Base-by-base conservation (phyloP, 2,797 vertebrate genomes). In the Vireo griseus region DNA sequence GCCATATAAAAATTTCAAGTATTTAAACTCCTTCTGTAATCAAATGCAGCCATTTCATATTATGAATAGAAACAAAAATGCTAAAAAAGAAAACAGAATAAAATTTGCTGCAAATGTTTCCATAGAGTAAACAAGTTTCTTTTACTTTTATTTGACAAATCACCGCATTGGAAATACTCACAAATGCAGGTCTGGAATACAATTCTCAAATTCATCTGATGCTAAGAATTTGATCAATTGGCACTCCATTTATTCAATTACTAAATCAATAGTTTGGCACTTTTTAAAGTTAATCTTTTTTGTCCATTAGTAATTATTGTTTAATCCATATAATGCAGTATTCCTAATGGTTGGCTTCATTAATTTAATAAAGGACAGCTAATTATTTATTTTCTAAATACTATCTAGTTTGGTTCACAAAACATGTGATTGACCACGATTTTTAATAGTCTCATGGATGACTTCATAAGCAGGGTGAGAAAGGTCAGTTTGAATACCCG, bases 261-360 rank as follows among this genome's bases (percentile, higher is more conserved):
- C 33, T 89, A 13, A 44, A 87, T 74, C 54, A 80, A 45, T 86
- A 74, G 18, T 48, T 68, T 75, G 61, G 31, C 25, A 92, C 88
- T 87, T 83, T 77, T 2, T 33, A 58, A 85, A 89, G 57, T 63
- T 76, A 79, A 61, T 88, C 3, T 44, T 77, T 78, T 52, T 83
- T 72, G 57, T 55, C 62, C 66, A 39, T 58, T 72, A 68, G 15
- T 58, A 93, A 51, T 88, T 77, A 77, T 62, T 83, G 8, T 72
- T 96, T 83, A 66, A 90, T 86, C 69, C 29, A 45, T 86, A 69
- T 68, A 17, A 93, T 91, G 24, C 31, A 78, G 66, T 91, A 90
- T 47, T 90, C 13, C 69, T 37, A 66, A 48, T 51, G 28, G 58
- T 55, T 3, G 1, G 6, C 55, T 91, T 75, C 47, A 75, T 73